Base-by-base conservation (phyloP, 2,113 vertebrate genomes). In the Azemiops feae region DNA sequence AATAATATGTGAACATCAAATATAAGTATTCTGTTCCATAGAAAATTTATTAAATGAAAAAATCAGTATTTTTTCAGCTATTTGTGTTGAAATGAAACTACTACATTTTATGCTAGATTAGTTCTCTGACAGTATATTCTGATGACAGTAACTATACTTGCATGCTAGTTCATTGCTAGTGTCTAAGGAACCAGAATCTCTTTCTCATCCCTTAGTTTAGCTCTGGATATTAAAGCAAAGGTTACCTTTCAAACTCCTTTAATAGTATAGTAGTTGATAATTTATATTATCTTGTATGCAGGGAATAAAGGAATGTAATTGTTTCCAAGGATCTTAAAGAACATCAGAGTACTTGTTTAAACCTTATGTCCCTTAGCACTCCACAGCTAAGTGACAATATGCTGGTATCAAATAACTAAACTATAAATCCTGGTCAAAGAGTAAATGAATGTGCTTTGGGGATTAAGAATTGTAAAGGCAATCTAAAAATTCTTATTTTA, bases 121-220 rank as follows among this genome's bases (percentile, higher is more conserved):
- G 85, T 85, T 25, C 93, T 94, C 25, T 52, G n/a, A 91, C 34
- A 0, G 30, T 1, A 18, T 89, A 2, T 95, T 94, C 85, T 43
- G 91, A 91, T 81, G 2, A 58, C 30, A 85, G 91, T 91, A 55
- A 85, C 4, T 2, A 27, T 50, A n/a, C 53, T 58, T 87, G 20
- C 93, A 27, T 94, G 93, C 89, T 87, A 57, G 92, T 74, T 53
- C 92, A 58, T 88, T 92, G 93, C 22, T 14, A 88, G 88, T 5
- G 22, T 85, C 45, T 92, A 90, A 54, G 39, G 81, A 88, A 94
- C 1, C 85, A 52, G 94, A 95, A 91, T 91, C 85, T 94, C 55
- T 93, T 89, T 94, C 95, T 95, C 81, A 34, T 92, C 47, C 54
- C 93, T 93, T 95, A 91, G 10, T 39, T 92, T 39, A 92, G n/a